Conservation (phyloP, 2,113 vertebrate species). For the Megaceryle torquata region DNA sequence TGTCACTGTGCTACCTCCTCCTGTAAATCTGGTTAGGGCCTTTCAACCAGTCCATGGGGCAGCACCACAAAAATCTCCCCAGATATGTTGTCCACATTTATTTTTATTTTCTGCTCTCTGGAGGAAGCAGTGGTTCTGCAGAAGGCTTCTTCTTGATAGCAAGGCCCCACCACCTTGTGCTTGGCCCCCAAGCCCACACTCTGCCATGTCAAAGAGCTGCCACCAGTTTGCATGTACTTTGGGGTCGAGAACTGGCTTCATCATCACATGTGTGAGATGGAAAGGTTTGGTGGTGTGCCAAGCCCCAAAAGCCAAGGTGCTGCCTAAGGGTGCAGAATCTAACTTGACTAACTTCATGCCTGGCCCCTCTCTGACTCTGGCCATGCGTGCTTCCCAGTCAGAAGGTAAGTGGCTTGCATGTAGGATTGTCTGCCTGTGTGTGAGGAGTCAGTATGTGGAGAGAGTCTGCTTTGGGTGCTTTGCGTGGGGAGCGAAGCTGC, state of each 20-base stretch:
- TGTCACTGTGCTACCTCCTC: not conserved
- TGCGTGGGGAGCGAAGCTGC: not conserved
- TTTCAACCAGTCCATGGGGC: not conserved
- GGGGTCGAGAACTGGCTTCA: constrained; percentile 18
- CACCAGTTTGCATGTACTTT: not conserved
- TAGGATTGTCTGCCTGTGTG: not conserved
- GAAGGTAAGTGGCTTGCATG: constrained; percentile 67
- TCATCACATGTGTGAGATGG: not conserved
- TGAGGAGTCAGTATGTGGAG: not conserved
- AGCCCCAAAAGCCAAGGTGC: not conserved
- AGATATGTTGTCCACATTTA: not conserved
- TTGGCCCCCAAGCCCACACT: not conserved
- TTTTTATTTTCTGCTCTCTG: not conserved
- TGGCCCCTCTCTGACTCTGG: not conserved
- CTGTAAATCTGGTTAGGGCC: not conserved
- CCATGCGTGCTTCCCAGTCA: not conserved
- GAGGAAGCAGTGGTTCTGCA: not conserved
- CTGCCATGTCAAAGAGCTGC: not conserved
- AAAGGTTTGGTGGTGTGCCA: not conserved
- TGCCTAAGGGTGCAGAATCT: not conserved
- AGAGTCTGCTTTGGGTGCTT: not conserved
- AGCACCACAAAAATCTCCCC: not conserved
- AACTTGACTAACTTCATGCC: constrained; percentile 49
- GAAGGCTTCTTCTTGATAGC: not conserved
- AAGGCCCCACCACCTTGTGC: not conserved